Percentiles rank a stretch among this genome's conserved stretches.
Conservation (phyloP, 2,888 invertebrate species). For the Pollenia griseotomentosa region DNA sequence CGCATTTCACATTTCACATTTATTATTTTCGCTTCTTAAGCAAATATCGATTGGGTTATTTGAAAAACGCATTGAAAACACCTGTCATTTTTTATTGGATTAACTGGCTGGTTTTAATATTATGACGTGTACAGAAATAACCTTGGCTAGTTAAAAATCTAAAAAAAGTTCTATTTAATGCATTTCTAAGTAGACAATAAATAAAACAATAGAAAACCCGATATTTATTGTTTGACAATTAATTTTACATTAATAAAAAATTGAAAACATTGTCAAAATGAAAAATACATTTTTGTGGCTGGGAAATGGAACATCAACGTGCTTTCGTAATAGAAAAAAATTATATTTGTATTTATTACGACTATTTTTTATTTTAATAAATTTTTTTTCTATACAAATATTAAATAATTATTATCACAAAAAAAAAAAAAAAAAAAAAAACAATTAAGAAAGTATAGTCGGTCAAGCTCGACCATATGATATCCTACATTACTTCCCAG, state of each 20-base stretch:
- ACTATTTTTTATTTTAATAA: neutral
- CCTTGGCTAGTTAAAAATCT: conserved; percentile 13
- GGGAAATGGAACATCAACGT: neutral
- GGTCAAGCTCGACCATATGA: too few species aligned
- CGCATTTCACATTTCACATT: neutral
- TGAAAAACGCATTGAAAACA: conserved; percentile 4
- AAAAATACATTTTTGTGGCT: neutral
- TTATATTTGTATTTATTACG: neutral
- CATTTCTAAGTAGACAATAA: neutral
- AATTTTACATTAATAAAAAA: conserved; percentile 23
- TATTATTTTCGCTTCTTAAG: conserved; percentile 2
- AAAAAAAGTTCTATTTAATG: neutral
- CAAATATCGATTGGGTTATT: conserved; percentile 23
- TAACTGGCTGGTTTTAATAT: too few species aligned
- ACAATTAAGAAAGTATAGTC: too few species aligned
- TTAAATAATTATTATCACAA: conserved; percentile 4
- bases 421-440: too few species aligned
- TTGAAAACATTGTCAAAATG: neutral
- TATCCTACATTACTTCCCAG: too few species aligned
- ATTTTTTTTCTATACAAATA: neutral
- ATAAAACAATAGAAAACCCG: neutral
- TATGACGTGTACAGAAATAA: conserved; percentile 3
- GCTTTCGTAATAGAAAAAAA: conserved; percentile 11
- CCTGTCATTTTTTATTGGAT: neutral
- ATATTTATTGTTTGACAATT: neutral